Evolutionary conservation across 2,888 invertebrate species (phyloP).

Genomic region (Glyphotaelius pellucidus): DNA sequence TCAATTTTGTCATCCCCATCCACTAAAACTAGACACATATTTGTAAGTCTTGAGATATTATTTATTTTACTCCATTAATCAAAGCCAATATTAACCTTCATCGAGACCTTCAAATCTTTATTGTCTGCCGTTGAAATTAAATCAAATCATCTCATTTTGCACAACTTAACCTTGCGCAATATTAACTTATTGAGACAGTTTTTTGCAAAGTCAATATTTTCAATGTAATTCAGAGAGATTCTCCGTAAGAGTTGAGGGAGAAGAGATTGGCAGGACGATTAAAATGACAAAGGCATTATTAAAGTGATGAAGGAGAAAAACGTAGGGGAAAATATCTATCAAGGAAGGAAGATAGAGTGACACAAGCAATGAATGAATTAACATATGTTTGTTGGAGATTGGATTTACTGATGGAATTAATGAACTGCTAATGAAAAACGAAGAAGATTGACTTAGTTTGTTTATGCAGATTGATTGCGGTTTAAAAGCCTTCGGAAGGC

Average conservation of each 20-base stretch:
- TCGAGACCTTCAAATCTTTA: background rate
- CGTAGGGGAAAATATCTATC: background rate
- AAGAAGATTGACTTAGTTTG: background rate
- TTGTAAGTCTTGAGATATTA: background rate
- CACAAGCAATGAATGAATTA: background rate
- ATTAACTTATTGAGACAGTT: background rate
- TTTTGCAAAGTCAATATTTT: background rate
- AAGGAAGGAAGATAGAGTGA: background rate
- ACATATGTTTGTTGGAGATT: background rate
- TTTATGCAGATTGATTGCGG: background rate
- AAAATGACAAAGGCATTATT: background rate
- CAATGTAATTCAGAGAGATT: background rate
- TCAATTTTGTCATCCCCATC: too few species aligned
- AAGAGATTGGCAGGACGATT: background rate
- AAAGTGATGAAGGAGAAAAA: background rate
- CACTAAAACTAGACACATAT: background rate
- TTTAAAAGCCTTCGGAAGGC: background rate
- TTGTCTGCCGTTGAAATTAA: background rate
- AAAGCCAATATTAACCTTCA: background rate
- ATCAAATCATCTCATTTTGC: background rate
- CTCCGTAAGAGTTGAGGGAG: background rate
- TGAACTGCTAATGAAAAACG: background rate
- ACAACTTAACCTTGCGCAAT: background rate
- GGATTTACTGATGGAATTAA: background rate
- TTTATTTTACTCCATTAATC: background rate